Evolutionary conservation across 2,113 vertebrate genomes (phyloP), one percentile per base, ranked within the genome.

Genomic region (Bambusicola thoracicus): DNA sequence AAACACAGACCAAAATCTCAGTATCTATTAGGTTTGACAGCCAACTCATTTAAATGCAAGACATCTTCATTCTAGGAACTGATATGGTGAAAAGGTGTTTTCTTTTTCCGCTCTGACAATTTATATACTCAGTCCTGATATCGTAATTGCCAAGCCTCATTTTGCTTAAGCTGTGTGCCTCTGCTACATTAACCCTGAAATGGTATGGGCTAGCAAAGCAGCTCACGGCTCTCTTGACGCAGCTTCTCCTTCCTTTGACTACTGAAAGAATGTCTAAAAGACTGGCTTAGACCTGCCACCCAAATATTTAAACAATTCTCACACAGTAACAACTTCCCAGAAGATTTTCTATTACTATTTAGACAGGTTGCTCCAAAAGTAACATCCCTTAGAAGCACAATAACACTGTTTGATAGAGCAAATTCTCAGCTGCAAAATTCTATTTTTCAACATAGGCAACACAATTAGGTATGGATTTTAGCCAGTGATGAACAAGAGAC

Each of bases 181-280:
- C 32, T 8, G 5, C 14, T 25, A 30, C 1, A 0, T 34, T 30
- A 22, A 32, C 20, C 30, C 59, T 10, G 8, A 32, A 46, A 22
- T 6, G 19, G 29, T 53, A 6, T 2, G 1, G 22, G n/a, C 29
- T 14, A 8, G 38, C 10, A 18, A 41, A 16, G 8, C 46, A 53
- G 51, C 15, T 29, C 19, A 44, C 24, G 19, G 36, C 27, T 41
- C 4, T 0, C 4, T 0, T 14, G 20, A 46, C 14, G 56, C 27
- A 43, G 32, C 32, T 76, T 6, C 19, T 75, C 32, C 20, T 48
- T 56, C 30, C 25, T 76, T 43, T n/a, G 36, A 27, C 63, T 6
- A 25, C 2, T 58, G 14, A 76, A n/a, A 20, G 14, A 24, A 69
- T 49, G 34, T n/a, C 24, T 49, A 15, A 20, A 63, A 17, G 25